phyloP scores from a whole-genome alignment of 1,140 invertebrate genomes.

The Batillaria attramentaria region DNA sequence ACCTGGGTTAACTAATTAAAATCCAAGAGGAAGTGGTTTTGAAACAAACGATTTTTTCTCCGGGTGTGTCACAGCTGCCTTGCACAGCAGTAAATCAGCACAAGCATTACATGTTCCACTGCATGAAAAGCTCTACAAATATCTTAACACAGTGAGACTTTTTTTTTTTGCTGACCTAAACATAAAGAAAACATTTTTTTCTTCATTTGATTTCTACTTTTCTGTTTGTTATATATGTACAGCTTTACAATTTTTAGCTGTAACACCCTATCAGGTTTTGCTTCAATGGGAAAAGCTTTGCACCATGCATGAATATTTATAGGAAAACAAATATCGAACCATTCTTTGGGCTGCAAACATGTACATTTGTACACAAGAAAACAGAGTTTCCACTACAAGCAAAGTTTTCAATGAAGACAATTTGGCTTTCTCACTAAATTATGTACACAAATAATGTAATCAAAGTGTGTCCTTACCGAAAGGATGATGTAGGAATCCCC shows the following conservation, averaged over 20 bases:
- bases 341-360: background rate
- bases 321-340: background rate
- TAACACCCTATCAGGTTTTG: background rate
- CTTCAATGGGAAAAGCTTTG: background rate
- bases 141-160: too few species aligned
- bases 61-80: too few species aligned
- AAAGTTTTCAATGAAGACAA: too few species aligned
- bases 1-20: conserved; percentile 16
- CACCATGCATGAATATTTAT: background rate
- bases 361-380: background rate
- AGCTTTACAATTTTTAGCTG: background rate
- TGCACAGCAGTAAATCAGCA: too few species aligned
- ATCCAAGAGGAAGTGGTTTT: too few species aligned
- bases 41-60: too few species aligned
- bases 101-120: too few species aligned
- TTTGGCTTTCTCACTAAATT: background rate
- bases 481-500: conserved; percentile 90
- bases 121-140: too few species aligned
- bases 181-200: background rate
- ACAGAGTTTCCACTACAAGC: background rate
- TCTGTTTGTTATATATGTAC: background rate
- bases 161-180: too few species aligned
- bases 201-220: background rate
- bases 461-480: conserved; percentile 75
- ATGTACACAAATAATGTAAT: background rate